Base-by-base conservation (phyloP, 2,113 vertebrate species). In the Parotia lawesii region DNA sequence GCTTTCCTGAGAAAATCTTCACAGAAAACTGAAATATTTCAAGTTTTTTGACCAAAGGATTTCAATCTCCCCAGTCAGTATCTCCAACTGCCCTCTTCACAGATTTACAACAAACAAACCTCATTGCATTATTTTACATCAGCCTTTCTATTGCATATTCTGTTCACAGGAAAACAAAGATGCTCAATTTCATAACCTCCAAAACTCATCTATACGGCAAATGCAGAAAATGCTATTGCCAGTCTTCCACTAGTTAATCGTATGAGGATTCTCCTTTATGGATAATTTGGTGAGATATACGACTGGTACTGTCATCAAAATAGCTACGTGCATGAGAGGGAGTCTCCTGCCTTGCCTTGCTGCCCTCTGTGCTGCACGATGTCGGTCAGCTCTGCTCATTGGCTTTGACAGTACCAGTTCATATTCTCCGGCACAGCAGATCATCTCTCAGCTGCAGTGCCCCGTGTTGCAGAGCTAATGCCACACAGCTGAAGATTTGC, bases 291-390 rank as follows among this genome's bases (percentile, higher is more conserved):
- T 37, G 37, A 54, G 7, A 24, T 42, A 18, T 35, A 19, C 13
- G 6, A 29, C 33, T 70, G 33, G 23, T 33, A 27, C 33, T 35
- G 51, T 25, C 48, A n/a, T 11, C 29, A 69, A 25, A 69, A 51
- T 0, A 72, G 13, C 37, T 21, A 2, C n/a, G 12, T 9, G 19
- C 13, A 8, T 0, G 11, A 88, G n/a, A 62, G 10, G 72, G 24
- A 66, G 11, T 6, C 12, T 73, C 42, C 54, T 57, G 58, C 54
- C 44, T 57, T 15, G 31, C 37, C 25, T 44, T 3, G 6, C 58
- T 66, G 18, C 12, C 9, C 4, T 66, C 72, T 66, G 38, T 24
- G 51, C 60, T 35, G 42, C 67, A n/a, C 7, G 0, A 0, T 2
- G 21, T 62, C 60, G 45, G 37, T 54, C 71, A 48, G 38, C 27